Conservation (phyloP, 2,888 invertebrate genomes). For the Gerosis bhagava region DNA sequence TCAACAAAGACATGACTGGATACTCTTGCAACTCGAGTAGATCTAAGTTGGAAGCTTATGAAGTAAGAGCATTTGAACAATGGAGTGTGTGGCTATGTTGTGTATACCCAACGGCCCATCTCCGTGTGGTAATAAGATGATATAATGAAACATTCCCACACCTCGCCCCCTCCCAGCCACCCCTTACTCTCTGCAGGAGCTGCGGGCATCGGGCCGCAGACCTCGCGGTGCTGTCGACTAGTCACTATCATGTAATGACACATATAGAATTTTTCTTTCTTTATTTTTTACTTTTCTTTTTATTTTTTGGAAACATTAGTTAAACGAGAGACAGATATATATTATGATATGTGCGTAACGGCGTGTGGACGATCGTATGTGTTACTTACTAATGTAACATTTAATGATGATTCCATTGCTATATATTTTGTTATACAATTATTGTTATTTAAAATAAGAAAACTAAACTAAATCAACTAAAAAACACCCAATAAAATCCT, state of each 20-base stretch:
- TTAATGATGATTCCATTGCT: conserved; percentile 47
- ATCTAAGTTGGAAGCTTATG: conserved; percentile 7
- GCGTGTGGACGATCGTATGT: conserved; percentile 76
- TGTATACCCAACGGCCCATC: conserved; percentile 20
- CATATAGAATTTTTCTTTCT: conserved; percentile 69
- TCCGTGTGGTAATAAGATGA: conserved; percentile 34
- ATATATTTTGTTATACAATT: too few species aligned
- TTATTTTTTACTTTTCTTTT: conserved; percentile 56
- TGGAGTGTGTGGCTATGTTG: conserved; percentile 3
- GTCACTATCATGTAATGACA: conserved; percentile 72
- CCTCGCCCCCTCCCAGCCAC: conserved; percentile 52
- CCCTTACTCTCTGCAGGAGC: conserved; percentile 60
- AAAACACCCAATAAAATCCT: too few species aligned
- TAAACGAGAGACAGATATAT: conserved; percentile 66
- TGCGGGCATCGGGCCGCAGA: conserved; percentile 51
- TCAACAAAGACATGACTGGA: conserved; percentile 20
- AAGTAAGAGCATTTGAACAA: neutral
- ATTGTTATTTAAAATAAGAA: too few species aligned
- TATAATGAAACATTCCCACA: conserved; percentile 40
- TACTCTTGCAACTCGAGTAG: conserved; percentile 12
- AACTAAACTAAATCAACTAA: too few species aligned
- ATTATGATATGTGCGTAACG: conserved; percentile 81
- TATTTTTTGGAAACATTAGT: conserved; percentile 72
- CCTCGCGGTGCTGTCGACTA: conserved; percentile 59
- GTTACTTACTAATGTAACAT: conserved; percentile 68